These are phyloP conservation scores for Caloenas nicobarica DNA, from an alignment of 2,113 vertebrate genomes.

Conservation along the genomic window DNA sequence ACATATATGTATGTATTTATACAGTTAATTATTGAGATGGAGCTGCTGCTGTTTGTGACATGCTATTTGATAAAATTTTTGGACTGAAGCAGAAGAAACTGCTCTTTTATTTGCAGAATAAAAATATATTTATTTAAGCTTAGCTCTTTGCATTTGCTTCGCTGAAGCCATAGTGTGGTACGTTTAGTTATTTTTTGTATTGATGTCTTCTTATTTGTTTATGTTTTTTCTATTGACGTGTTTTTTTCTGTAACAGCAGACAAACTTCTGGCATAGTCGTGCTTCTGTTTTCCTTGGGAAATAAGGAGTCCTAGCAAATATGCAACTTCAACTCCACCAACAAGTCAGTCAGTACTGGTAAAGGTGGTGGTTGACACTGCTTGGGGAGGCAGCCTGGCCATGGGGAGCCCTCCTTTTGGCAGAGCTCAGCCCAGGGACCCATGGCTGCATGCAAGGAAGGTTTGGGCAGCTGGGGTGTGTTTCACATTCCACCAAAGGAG, in stretches of 20 bases:
- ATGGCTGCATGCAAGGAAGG: background rate
- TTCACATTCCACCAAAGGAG: background rate
- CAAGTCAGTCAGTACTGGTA: rapidly evolving
- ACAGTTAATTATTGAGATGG: background rate
- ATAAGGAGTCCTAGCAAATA: background rate
- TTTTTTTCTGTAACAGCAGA: background rate
- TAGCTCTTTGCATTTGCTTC: background rate
- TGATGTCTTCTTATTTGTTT: background rate
- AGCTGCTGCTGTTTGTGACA: background rate
- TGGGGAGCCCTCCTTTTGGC: background rate
- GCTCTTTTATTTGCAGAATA: background rate
- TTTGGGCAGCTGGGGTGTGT: background rate
- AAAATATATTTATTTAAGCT: background rate
- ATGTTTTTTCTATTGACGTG: too few relatives aligned
- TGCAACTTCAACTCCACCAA: background rate
- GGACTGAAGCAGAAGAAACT: background rate
- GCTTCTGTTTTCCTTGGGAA: background rate
- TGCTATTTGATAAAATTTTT: background rate
- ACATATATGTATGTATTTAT: background rate
- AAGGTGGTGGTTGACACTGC: background rate
- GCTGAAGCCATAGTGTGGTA: background rate
- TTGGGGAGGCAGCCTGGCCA: background rate
- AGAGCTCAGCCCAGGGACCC: background rate
- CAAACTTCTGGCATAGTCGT: background rate
- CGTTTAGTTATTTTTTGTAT: background rate